These are phyloP conservation scores for Sebastolobus altivelis DNA, from an alignment of 2,797 vertebrate genomes.

Conservation along the genomic window DNA sequence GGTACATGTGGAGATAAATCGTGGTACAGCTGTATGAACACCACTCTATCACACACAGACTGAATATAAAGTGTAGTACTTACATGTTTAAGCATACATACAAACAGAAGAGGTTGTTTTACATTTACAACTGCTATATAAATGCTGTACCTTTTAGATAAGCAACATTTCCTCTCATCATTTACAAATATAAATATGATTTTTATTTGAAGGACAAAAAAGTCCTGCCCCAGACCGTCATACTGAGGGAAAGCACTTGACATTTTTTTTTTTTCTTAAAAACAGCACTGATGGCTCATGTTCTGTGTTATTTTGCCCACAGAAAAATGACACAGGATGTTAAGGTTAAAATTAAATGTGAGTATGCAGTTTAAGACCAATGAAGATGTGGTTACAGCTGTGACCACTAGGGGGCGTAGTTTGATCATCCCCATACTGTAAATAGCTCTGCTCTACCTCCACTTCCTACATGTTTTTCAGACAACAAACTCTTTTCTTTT, in stretches of 20 bases:
- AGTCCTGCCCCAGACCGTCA: background rate
- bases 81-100: background rate
- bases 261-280: background rate
- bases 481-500: background rate
- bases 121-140: slow-evolving; percentile 28
- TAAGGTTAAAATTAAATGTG: background rate
- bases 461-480: background rate
- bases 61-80: background rate
- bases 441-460: background rate
- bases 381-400: background rate
- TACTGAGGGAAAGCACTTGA: slow-evolving; percentile 21
- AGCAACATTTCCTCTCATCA: background rate
- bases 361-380: background rate
- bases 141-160: slow-evolving; percentile 25
- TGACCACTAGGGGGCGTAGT: background rate
- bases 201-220: slow-evolving; percentile 1
- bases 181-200: background rate
- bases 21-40: slow-evolving; percentile 90
- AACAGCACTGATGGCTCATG: background rate
- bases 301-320: background rate
- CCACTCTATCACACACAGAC: background rate
- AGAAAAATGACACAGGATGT: background rate
- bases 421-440: background rate
- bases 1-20: slow-evolving; percentile 85
- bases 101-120: background rate